phyloP scores from a whole-genome alignment of 2,797 vertebrate genomes.

The Arrhamphus sclerolepis region DNA sequence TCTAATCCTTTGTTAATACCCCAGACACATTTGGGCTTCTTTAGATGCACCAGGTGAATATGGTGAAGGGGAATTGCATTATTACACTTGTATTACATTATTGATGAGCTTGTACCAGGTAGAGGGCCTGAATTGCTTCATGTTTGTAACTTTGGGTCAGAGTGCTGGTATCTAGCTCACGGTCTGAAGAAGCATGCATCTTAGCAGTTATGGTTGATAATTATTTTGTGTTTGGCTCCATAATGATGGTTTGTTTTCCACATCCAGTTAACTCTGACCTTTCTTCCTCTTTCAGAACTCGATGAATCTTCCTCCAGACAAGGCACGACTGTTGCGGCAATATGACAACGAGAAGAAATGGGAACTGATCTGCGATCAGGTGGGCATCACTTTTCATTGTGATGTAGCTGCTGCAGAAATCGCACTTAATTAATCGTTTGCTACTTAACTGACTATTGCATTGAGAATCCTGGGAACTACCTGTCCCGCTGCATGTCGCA shows the following conservation, averaged over 20 bases:
- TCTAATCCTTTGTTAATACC: too few species aligned
- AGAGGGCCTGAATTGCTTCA: too few species aligned
- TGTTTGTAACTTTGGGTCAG: too few species aligned
- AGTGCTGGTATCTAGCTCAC: too few species aligned
- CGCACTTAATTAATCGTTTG: too few species aligned
- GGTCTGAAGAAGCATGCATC: too few species aligned
- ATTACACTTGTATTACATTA: too few species aligned
- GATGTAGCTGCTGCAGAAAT: neutral
- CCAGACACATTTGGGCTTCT: too few species aligned
- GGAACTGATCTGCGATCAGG: constrained; percentile 99
- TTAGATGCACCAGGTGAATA: too few species aligned
- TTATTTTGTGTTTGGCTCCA: neutral
- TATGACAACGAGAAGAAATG: constrained; percentile 99
- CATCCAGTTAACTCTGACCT: constrained; percentile 40
- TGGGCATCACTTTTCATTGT: constrained; percentile 56
- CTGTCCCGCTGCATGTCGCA: constrained; percentile 17
- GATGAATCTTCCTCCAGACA: constrained; percentile 98
- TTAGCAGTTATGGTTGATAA: too few species aligned
- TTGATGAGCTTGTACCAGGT: too few species aligned
- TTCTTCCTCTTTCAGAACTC: constrained; percentile 85
- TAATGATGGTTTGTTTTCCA: constrained; percentile 27
- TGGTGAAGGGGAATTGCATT: too few species aligned
- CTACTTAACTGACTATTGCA: neutral
- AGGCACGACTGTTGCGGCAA: constrained; percentile 92
- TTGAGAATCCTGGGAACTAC: constrained; percentile 10